Conservation (phyloP, 2,797 vertebrate genomes). For the Coreius guichenoti region DNA sequence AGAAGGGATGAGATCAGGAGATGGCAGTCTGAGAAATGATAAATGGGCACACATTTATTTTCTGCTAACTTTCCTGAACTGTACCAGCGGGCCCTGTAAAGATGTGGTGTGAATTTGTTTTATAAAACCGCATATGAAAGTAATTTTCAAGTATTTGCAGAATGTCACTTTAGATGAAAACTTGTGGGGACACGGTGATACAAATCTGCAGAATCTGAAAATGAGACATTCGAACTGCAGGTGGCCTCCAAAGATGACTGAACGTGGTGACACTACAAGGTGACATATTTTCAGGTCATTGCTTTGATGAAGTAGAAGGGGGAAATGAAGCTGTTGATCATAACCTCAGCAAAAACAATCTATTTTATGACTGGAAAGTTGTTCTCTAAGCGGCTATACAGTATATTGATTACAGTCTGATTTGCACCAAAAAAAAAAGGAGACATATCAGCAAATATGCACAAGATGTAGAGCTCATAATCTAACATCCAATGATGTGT, state of each 20-base stretch:
- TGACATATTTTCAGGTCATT: slow-evolving; percentile 57
- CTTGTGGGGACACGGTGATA: slow-evolving; percentile 23
- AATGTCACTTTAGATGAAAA: slow-evolving; percentile 21
- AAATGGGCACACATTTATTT: slow-evolving; percentile 24
- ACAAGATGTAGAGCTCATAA: slow-evolving; percentile 23
- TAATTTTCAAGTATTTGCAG: slow-evolving; percentile 19
- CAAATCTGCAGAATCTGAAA: slow-evolving; percentile 47
- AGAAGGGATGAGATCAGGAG: slow-evolving; percentile 29
- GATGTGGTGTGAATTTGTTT: slow-evolving; percentile 18
- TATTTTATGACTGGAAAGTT: slow-evolving; percentile 53
- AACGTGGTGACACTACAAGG: slow-evolving; percentile 46
- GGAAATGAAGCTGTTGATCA: slow-evolving; percentile 56
- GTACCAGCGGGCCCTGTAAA: background rate
- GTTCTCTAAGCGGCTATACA: background rate
- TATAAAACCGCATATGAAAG: slow-evolving; percentile 26
- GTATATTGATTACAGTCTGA: background rate
- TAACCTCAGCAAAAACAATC: slow-evolving; percentile 54
- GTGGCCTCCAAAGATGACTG: slow-evolving; percentile 42
- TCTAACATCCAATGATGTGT: background rate
- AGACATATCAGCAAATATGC: background rate
- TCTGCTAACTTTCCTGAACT: slow-evolving; percentile 11
- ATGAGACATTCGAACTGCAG: slow-evolving; percentile 44
- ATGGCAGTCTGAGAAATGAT: slow-evolving; percentile 39
- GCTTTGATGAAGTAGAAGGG: slow-evolving; percentile 57
- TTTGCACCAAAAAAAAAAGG: background rate